Conservation (phyloP, 2,797 vertebrate genomes). For the Lateolabrax maculatus region DNA sequence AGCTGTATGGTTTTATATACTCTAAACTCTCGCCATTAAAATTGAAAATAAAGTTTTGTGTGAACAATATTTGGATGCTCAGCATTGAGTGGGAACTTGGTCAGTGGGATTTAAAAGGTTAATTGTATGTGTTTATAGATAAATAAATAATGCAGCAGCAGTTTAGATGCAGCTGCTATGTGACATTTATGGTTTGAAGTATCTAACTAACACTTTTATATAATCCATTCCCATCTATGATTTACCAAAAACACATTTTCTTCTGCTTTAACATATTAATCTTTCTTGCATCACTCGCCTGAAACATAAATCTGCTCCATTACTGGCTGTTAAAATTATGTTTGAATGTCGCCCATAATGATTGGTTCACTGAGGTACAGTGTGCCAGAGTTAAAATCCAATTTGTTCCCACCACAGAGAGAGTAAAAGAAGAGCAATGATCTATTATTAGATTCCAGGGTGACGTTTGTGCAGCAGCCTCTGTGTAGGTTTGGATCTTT, state of each 20-base stretch:
- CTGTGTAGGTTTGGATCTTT: slow-evolving; percentile 3
- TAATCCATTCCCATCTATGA: background rate
- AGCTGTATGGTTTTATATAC: too few species aligned
- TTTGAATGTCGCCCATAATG: background rate
- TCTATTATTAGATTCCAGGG: slow-evolving; percentile 7
- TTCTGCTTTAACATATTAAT: background rate
- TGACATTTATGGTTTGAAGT: background rate
- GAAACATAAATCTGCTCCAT: background rate
- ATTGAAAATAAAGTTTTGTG: too few species aligned
- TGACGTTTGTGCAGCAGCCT: slow-evolving; percentile 7
- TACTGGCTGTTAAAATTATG: background rate
- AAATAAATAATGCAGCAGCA: background rate
- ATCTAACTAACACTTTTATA: background rate
- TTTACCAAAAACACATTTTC: background rate
- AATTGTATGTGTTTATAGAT: background rate
- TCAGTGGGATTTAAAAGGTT: too few species aligned
- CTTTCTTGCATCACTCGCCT: background rate
- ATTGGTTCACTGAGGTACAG: background rate
- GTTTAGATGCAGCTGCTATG: background rate
- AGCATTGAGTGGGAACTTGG: too few species aligned
- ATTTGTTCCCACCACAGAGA: slow-evolving; percentile 18
- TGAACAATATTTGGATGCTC: too few species aligned
- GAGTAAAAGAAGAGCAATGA: too few species aligned
- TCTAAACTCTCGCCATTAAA: too few species aligned
- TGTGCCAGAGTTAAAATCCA: slow-evolving; percentile 4